Base-by-base conservation (phyloP, 2,888 invertebrate species). In the Nebria brevicollis region DNA sequence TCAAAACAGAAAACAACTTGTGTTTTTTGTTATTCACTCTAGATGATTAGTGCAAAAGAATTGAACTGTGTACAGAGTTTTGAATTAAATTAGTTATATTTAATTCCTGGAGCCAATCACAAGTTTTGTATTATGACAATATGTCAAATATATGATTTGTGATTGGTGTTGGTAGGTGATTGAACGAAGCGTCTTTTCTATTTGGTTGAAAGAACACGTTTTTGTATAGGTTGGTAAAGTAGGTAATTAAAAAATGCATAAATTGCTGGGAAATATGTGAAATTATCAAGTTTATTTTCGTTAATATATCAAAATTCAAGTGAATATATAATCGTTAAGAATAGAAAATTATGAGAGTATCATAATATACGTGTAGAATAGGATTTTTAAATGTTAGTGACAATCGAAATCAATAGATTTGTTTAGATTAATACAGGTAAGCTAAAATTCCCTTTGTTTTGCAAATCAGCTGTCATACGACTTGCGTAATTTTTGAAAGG, bases 401-500 rank as follows among this genome's bases (percentile, higher is more conserved):
- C 77, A 73, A 77, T 43, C 72, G 15, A 72, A 41, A 43, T 72
- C 76, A 20, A 42, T 73, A 20, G 11, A 72, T 54, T 43, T 66
- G 25, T 77, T 81, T 81, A 54, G 76, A 77, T 76, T 11, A 54
- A 81, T 81, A 77, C 81, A 81, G 81, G 81, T 81, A 34, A 76
- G 81, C 66, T n/a, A n/a, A 81, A 54, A 54, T 43, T 81, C 73
- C 77, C 81, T 81, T 81, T 81, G 81, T 81, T 81, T 81, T 81
- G 81, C 73, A 81, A 81, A 81, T 81, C 81, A 81, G 81, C 81
- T 81, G 81, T 80, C 80, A 77, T 77, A 72, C 66, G 65, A 81
- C 81, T 81, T 81, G 81, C 81, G 77, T 81, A 81, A 81, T 77
- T 81, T 81, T 76, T 81, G 77, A 81, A 81, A 81, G 81, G 81